Conservation (phyloP, 2,888 invertebrate genomes). For the Sesia bembeciformis region DNA sequence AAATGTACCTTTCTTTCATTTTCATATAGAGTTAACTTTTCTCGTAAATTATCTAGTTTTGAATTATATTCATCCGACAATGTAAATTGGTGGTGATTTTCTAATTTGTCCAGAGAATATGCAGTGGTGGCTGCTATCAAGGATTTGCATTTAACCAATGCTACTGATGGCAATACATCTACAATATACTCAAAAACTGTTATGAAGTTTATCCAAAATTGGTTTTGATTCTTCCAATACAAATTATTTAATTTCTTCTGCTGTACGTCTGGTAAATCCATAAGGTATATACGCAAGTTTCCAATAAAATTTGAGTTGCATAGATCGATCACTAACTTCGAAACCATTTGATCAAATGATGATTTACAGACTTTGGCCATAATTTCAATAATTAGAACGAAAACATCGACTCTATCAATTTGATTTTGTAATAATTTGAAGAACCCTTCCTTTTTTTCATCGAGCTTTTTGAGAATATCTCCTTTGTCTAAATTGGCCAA, state of each 20-base stretch:
- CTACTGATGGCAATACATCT: conserved; percentile 39
- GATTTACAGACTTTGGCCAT: conserved; percentile 45
- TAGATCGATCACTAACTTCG: conserved; percentile 36
- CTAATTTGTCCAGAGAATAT: conserved; percentile 34
- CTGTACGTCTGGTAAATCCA: conserved; percentile 37
- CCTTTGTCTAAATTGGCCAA: conserved; percentile 34
- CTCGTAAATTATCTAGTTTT: conserved; percentile 27
- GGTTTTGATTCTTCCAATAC: conserved; percentile 44
- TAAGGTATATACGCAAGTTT: conserved; percentile 36
- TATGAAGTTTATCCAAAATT: conserved; percentile 49
- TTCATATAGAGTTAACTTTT: conserved; percentile 25
- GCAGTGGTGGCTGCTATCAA: conserved; percentile 37
- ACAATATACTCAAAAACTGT: conserved; percentile 43
- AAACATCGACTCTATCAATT: conserved; percentile 34
- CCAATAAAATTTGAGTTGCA: conserved; percentile 44
- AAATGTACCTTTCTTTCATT: conserved; percentile 20
- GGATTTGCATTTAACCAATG: conserved; percentile 38
- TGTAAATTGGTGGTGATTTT: conserved; percentile 26
- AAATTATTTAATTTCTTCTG: conserved; percentile 20
- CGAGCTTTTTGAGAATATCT: conserved; percentile 40
- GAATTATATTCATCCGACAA: conserved; percentile 23
- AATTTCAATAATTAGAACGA: conserved; percentile 45
- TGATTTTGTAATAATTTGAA: conserved; percentile 32
- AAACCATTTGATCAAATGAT: conserved; percentile 41
- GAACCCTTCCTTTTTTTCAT: conserved; percentile 35